These are phyloP conservation scores for Iselma pallidipennis DNA, from an alignment of 2,888 invertebrate genomes.

Conservation along the genomic window DNA sequence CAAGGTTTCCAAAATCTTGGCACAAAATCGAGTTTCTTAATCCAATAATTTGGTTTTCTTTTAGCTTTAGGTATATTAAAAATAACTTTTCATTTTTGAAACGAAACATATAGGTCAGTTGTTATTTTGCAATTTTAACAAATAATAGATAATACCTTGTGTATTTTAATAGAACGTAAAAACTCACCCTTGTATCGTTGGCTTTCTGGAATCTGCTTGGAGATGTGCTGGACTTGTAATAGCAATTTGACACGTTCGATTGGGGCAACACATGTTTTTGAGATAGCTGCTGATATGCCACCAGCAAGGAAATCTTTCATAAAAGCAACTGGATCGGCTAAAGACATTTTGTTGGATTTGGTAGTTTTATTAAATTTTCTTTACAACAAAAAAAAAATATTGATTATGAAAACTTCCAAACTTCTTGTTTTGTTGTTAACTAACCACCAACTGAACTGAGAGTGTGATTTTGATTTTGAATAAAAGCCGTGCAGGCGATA, in stretches of 20 bases:
- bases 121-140: not conserved
- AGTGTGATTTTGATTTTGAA: constrained; percentile 56
- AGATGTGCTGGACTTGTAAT: constrained; percentile 92
- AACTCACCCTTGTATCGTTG: constrained; percentile 86
- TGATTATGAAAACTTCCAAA: constrained; percentile 18
- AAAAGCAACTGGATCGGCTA: constrained; percentile 79
- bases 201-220: constrained; percentile 83
- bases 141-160: not conserved
- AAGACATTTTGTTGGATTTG: constrained; percentile 45
- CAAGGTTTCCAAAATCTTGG: constrained; percentile 10
- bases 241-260: constrained; percentile 94
- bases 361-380: constrained; percentile 15
- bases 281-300: constrained; percentile 89
- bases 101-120: not conserved
- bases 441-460: constrained; percentile 61
- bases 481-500: constrained; percentile 13
- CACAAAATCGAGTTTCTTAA: not conserved
- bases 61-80: not conserved
- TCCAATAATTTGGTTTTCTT: constrained; percentile 4
- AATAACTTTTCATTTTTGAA: constrained; percentile 1
- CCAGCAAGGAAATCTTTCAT: constrained; percentile 90
- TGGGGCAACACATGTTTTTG: constrained; percentile 93
- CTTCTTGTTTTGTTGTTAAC: constrained; percentile 42
- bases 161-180: not conserved
- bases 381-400: constrained; percentile 13